Base-by-base conservation (phyloP, 2,888 invertebrate species). In the Fabriciana adippe region DNA sequence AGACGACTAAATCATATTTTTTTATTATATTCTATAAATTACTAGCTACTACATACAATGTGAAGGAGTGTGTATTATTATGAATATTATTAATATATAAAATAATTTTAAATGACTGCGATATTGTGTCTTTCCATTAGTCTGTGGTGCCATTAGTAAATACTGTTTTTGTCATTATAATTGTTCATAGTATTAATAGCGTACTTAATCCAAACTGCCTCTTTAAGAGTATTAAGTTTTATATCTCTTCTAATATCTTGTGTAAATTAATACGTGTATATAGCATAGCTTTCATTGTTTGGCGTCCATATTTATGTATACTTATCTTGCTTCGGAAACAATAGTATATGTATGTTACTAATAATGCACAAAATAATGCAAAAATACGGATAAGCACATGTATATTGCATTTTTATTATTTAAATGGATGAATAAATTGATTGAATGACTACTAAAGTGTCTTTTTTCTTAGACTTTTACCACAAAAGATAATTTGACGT, bases 311-410 rank as follows among this genome's bases (percentile, higher is more conserved):
- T 57, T 53, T 59, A 59, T 26, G 48, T 59, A 59, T 59, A 59
- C 15, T 31, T 15, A n/a, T 31, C 31, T 31, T 60, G 31, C 31
- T 59, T 48, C 5, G 47, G 31, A 60, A 50, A 21, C n/a, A n/a
- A 45, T 21, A 60, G 26, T 60, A 26, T 59, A 47, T 41, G 35
- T 41, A 41, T 11, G 35, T 13, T 53, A 59, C 31, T 66, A 54
- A 54, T 31, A 13, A 48, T 66, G 66, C 66, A 66, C 66, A 61
- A 66, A 66, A 47, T 47, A 53, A 66, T 66, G 54, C 66, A 59
- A 66, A 66, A 66, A 66, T 66, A 60, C 45, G 57, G 45, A 59
- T 59, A 54, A 59, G 54, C 18, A 54, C 53, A 35, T 54, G 54
- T 48, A 59, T 53, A 47, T 60, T 59, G 48, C 50, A 51, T 59